phyloP scores from a whole-genome alignment of 2,797 vertebrate species.

The Pipistrellus kuhlii region DNA sequence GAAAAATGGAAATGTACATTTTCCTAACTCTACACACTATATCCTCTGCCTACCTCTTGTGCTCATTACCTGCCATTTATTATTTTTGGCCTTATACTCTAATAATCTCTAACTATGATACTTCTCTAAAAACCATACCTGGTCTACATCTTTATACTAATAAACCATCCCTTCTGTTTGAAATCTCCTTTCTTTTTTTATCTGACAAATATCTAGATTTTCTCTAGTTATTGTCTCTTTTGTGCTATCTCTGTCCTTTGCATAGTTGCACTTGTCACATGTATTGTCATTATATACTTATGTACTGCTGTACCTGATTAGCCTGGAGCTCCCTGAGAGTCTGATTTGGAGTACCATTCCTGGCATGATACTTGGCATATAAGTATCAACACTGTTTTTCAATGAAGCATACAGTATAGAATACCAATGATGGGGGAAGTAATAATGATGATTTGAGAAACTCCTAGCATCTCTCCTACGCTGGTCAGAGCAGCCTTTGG shows the following conservation, averaged over 20 bases:
- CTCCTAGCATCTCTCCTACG: neutral
- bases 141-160: constrained; percentile 3
- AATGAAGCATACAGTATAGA: constrained; percentile 38
- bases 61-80: constrained; percentile 1
- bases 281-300: neutral
- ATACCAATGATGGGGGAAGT: constrained; percentile 23
- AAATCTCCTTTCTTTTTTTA: constrained; percentile 31
- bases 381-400: constrained; percentile 15
- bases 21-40: constrained; percentile 36
- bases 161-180: neutral
- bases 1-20: constrained; percentile 44
- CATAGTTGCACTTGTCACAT: neutral
- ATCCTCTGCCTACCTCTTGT: neutral
- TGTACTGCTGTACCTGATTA: neutral
- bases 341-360: neutral
- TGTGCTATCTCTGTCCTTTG: neutral
- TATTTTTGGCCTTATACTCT: neutral
- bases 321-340: neutral
- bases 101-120: constrained; percentile 14
- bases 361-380: neutral
- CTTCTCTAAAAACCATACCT: constrained; percentile 49
- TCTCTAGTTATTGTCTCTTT: constrained; percentile 46
- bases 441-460: constrained; percentile 55
- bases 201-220: constrained; percentile 22
- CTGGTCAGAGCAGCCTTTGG: neutral